These are phyloP conservation scores for Hydriomena furcata DNA, from an alignment of 2,888 invertebrate genomes.

Conservation along the genomic window DNA sequence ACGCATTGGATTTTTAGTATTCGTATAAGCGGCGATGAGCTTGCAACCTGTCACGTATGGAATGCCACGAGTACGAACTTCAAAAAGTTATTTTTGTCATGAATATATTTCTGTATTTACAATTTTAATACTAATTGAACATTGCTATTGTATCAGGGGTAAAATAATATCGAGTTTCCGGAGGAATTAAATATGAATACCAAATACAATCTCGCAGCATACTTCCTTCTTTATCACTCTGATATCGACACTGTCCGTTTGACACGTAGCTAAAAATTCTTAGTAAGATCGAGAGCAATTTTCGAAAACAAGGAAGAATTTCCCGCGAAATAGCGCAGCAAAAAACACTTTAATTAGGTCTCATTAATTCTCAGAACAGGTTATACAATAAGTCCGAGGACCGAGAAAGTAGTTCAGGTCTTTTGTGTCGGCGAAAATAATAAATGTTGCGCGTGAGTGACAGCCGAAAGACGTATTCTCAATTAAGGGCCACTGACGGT, in stretches of 20 bases:
- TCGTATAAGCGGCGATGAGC: no score
- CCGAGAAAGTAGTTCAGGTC: conserved; percentile 51
- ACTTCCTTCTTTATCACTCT: conserved; percentile 1
- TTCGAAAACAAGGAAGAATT: conserved; percentile 38
- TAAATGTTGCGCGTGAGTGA: conserved; percentile 47
- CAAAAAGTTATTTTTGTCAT: no score
- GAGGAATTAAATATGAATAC: no score
- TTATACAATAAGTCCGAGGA: conserved; percentile 43
- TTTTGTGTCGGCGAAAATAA: conserved; percentile 53
- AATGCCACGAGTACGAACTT: no score
- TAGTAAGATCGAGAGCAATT: conserved; percentile 28
- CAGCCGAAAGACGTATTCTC: conserved; percentile 48
- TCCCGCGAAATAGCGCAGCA: conserved; percentile 40
- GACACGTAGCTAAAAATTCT: conserved; percentile 17
- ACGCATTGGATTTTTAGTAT: no score
- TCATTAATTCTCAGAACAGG: conserved; percentile 52
- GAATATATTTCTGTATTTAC: no score
- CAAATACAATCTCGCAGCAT: background rate
- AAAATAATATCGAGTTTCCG: no score
- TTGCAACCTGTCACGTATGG: no score
- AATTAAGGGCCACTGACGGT: conserved; percentile 40
- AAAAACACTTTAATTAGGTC: conserved; percentile 51
- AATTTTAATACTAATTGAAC: no score
- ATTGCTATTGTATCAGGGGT: no score
- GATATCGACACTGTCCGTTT: conserved; percentile 14